These are phyloP conservation scores for Neuroterus valhalla DNA, from an alignment of 1,140 invertebrate species.

Conservation along the genomic window DNA sequence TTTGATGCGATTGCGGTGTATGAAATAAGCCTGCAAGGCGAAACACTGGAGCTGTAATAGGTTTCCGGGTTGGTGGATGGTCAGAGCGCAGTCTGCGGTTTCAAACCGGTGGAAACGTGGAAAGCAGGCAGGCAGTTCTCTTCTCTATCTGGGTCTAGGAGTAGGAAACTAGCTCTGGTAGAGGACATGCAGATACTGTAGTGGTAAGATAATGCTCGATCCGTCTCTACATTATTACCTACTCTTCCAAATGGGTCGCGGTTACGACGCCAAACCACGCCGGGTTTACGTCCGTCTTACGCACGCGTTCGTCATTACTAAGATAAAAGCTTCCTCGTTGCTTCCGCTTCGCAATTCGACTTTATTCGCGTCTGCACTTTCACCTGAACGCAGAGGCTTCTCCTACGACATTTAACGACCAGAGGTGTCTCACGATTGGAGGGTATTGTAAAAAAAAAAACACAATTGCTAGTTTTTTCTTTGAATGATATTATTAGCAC, in stretches of 20 bases:
- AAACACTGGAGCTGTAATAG: slow-evolving; percentile 52
- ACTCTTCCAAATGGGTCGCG: slow-evolving; percentile 52
- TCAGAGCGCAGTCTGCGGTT: slow-evolving; percentile 46
- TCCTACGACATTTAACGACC: neutral
- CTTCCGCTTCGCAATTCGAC: slow-evolving; percentile 3
- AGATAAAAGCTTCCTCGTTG: slow-evolving; percentile 33
- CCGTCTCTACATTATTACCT: slow-evolving; percentile 58
- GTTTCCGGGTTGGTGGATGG: slow-evolving; percentile 42
- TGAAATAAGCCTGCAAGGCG: slow-evolving; percentile 53
- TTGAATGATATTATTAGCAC: too few relatives aligned
- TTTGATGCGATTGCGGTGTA: slow-evolving; percentile 54
- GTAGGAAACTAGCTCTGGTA: neutral
- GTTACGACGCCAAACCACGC: slow-evolving; percentile 38
- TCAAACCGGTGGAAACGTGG: slow-evolving; percentile 7
- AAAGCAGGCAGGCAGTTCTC: slow-evolving; percentile 31
- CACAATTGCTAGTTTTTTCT: too few relatives aligned
- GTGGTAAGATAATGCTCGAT: slow-evolving; percentile 59
- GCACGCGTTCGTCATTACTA: slow-evolving; percentile 30
- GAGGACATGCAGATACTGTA: slow-evolving; percentile 40
- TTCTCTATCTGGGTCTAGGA: slow-evolving; percentile 31
- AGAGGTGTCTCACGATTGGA: neutral
- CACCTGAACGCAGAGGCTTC: neutral
- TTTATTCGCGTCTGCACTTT: slow-evolving; percentile 6
- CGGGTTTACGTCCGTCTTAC: slow-evolving; percentile 31
- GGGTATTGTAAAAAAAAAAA: too few relatives aligned